Base-by-base conservation (phyloP, 2,888 invertebrate species). In the Drosophila quinaria region DNA sequence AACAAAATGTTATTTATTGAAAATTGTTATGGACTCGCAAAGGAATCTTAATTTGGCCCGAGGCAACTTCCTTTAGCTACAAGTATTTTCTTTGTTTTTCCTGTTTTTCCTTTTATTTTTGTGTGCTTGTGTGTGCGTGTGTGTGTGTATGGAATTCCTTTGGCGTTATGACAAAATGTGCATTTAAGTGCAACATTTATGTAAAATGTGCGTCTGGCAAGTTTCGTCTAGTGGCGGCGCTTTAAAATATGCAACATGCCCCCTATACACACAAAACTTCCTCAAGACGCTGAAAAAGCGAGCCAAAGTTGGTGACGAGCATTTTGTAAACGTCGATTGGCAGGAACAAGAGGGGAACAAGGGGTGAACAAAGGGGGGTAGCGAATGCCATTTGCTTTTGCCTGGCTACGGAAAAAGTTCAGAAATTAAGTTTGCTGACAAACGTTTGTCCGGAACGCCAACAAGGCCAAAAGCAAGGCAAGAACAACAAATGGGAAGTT, bases 391-490 rank as follows among this genome's bases (percentile, higher is more conserved):
- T 89, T 80, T 86, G 81, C 77, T 74, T 87, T 81, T 67, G 69
- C 70, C 71, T 52, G 59, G 64, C 64, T 71, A 65, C 70, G 74
- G 73, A 78, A 85, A 87, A 87, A 87, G 86, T 87, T 87, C 90
- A 85, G 88, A 89, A 87, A 87, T 87, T 87, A 87, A 89, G 86
- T 89, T 87, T 89, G 86, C 85, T 89, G 88, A 86, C 85, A 86
- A 85, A 85, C 88, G 85, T 89, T 85, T 81, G 88, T 81, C 70
- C 76, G 75, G 41, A 52, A 46, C 42, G 52, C 47, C 64, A 58
- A 44, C 49, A 22, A 78, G 68, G 55, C 47, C 56, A 50, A 50
- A 3, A n/a, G 55, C 51, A 35, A 25, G 44, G 15, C 19, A 25
- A 25, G 22, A 54, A 54, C 55, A 44, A 55, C 55, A 55, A 55